Percentiles rank a stretch among this genome's conserved stretches.
phyloP scores from a whole-genome alignment of 1,140 invertebrate species.

The Epicauta chinensis region DNA sequence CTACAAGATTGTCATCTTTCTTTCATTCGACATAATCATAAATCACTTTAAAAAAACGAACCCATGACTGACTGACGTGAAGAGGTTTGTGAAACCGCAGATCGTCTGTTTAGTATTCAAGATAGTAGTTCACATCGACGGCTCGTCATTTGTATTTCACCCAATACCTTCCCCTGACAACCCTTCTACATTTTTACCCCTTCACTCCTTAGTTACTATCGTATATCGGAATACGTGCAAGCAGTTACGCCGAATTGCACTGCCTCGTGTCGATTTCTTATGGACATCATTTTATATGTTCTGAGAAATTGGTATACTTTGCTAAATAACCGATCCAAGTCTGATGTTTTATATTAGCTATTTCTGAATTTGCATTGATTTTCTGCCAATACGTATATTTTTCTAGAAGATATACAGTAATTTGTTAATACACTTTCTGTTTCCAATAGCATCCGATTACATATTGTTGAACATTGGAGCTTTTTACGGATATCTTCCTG shows the following conservation, averaged over 20 bases:
- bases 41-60: slow-evolving; percentile 22
- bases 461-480: no score
- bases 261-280: slow-evolving; percentile 21
- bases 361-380: slow-evolving; percentile 14
- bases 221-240: slow-evolving; percentile 29
- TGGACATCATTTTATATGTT: slow-evolving; percentile 11
- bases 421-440: no score
- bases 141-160: slow-evolving; percentile 34
- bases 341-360: slow-evolving; percentile 6
- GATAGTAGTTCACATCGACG: slow-evolving; percentile 30
- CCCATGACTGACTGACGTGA: slow-evolving; percentile 20
- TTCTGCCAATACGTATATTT: not conserved
- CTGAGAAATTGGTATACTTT: slow-evolving; percentile 8
- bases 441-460: no score
- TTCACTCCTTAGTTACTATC: slow-evolving; percentile 19
- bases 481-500: no score
- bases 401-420: no score
- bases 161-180: slow-evolving; percentile 27
- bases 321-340: slow-evolving; percentile 9
- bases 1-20: slow-evolving; percentile 19
- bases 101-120: slow-evolving; percentile 31
- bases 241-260: slow-evolving; percentile 23
- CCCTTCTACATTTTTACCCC: slow-evolving; percentile 20
- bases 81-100: slow-evolving; percentile 25
- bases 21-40: slow-evolving; percentile 26